Base-by-base conservation (phyloP, 2,113 vertebrate genomes). In the Heteronetta atricapilla region DNA sequence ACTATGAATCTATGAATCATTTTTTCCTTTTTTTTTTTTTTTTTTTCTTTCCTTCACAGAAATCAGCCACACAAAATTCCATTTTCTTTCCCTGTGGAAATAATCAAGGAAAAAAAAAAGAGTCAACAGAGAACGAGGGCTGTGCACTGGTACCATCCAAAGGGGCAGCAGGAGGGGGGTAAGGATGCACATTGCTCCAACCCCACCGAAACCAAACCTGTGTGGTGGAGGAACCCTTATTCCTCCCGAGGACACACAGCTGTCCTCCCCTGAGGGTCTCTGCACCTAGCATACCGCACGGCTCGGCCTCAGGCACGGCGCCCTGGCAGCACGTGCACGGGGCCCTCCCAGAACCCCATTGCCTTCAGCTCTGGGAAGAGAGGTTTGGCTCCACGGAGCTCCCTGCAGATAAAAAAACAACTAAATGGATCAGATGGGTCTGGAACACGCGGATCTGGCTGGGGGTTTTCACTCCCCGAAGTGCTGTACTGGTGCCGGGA, bases 381-480 rank as follows among this genome's bases (percentile, higher is more conserved):
- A n/a, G 23, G 3, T 22, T 21, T 53, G 73, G 42, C 42, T 42
- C 5, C 14, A 1, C 15, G 16, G 62, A 48, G 46, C 40, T 50
- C 6, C 44, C 73, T 7, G 20, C 8, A 17, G 50, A n/a, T 10
- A 15, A 10, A 17, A 0, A 12, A n/a, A 18, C 7, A 21, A 0
- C 12, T 1, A 0, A 0, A 23, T 1, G 18, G 48, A 22, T 10
- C 25, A 6, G 70, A 13, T 0, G 5, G 4, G 31, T 1, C 48
- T 10, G 46, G 40, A 4, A 69, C 6, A 11, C 3, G 36, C 36
- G 23, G 28, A n/a, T 44, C 14, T 55, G 26, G 25, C 59, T 81
- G 15, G 18, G 23, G 23, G 46, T 40, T 82, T 82, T 21, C 44
- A 46, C 58, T 82, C 33, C 29, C 34, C 33, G 44, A 33, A 52